Evolutionary conservation across 2,888 invertebrate genomes (phyloP), one percentile per base, ranked within the genome.

Genomic region (Papilio elwesi): DNA sequence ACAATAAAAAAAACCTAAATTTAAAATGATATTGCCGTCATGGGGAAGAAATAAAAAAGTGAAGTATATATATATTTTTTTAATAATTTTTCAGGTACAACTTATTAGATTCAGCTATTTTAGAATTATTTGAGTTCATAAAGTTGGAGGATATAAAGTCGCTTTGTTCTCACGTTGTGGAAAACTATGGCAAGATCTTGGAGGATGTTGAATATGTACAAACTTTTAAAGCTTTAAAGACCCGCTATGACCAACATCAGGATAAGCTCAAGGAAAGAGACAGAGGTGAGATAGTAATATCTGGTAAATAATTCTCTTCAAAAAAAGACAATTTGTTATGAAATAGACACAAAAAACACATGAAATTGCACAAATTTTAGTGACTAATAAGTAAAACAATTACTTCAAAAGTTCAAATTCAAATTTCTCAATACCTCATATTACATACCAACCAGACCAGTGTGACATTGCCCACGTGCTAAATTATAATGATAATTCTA

Each of bases 121-220:
- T 99, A 89, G 99, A 99, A 94, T 96, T 99, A 95, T 99, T 99
- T 94, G 99, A 99, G 94, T 99, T 98, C 93, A 98, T 99, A 79
- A 98, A 98, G 95, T 93, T 97, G 90, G 98, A 98, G 94, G 98
- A 98, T 88, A 97, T 98, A 75, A 98, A 98, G 91, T 96, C 97
- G 57, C 94, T 98, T 80, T 98, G 97, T 94, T 96, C 97, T 74
- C 98, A 99, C 91, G 97, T 99, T 79, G 98, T 99, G 80, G 99
- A 99, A 92, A 98, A 97, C 90, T 99, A 98, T 91, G 98, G 98
- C 81, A 98, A 98, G 92, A 96, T 97, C 82, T 94, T 99, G 85
- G 98, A 99, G 88, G 97, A 97, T 85, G 97, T 99, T 83, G 97
- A 98, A 89, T 99, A 99, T 94, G 99, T 99, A 84, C 98, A 98